Evolutionary conservation across 2,113 vertebrate genomes (phyloP), one percentile per base, ranked within the genome.

Genomic region (Chaetodon auriga): DNA sequence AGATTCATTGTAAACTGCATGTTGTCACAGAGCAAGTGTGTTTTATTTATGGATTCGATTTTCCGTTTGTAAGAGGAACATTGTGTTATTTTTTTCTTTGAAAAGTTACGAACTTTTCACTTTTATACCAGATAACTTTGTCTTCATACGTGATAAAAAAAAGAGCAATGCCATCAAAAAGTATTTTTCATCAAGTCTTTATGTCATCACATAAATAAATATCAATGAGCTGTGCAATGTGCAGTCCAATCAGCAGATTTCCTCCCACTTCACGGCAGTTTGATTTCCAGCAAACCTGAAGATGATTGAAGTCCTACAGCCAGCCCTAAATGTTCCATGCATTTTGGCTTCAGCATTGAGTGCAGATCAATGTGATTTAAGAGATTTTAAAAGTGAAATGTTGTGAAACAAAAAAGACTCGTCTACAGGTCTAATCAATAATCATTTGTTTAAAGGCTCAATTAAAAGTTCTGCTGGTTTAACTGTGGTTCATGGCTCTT

Each of bases 241-340:
- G 45, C 25, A 69, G 30, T 71, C 73, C 81, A 82, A 82, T 87
- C 81, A 82, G 63, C 63, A 66, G 23, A 64, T 61, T 23, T 25
- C 41, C 54, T 87, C 58, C 80, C 18, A 62, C 62, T 61, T 6
- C 7, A 6, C 2, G 2, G 30, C 1, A 4, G n/a, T 46, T 72
- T 68, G 83, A 83, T 69, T 78, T 73, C 23, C 16, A 79, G 23
- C 25, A 57, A 53, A 58, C 45, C 14, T 7, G 4, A 0, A 11
- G 1, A 58, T 74, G 82, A 82, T 58, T 81, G 46, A 84, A 72
- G 63, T 10, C 5, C 23, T 18, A 7, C 46, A 15, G 55, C 35
- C 2, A 1, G n/a, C 61, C 53, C 14, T 63, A 58, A 78, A 53
- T 35, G 38, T n/a, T 57, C n/a, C 3, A 12, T 10, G 10, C 19